A percentile compares a stretch with the other conserved stretches of the same genome.
These are phyloP conservation scores for Thalpophila matura DNA, from an alignment of 2,888 invertebrate species.

Conservation along the genomic window DNA sequence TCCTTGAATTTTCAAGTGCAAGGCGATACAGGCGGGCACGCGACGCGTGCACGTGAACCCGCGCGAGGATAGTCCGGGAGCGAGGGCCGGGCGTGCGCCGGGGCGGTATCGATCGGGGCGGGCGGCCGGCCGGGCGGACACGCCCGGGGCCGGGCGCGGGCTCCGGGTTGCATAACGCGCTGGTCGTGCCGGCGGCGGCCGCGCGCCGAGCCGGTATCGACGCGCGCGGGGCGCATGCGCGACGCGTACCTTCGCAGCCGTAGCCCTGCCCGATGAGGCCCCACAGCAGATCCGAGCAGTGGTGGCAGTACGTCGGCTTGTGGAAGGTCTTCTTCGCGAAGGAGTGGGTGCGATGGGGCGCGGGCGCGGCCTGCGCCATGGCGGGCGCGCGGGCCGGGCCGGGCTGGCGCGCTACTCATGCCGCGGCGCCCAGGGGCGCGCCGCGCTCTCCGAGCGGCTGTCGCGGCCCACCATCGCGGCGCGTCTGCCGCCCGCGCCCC, in stretches of 20 bases:
- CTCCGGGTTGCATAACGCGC: constrained; percentile 80
- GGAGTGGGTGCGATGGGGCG: constrained; percentile 95
- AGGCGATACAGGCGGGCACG: constrained; percentile 63
- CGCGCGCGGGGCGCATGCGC: constrained; percentile 87
- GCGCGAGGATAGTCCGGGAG: constrained; percentile 41
- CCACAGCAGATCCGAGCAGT: constrained; percentile 99
- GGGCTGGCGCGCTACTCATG: constrained; percentile 89
- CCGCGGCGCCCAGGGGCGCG: constrained; percentile 91
- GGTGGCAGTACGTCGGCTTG: constrained; percentile 99
- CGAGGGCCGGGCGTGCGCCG: constrained; percentile 49
- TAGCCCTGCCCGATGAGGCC: constrained; percentile 99
- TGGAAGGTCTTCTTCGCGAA: constrained; percentile 99
- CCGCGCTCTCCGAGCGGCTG: constrained; percentile 91
- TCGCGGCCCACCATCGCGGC: constrained; percentile 91
- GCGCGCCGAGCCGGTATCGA: constrained; percentile 84
- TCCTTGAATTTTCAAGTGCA: constrained; percentile 76
- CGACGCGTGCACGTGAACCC: constrained; percentile 59
- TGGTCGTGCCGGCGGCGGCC: constrained; percentile 81
- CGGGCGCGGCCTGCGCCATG: constrained; percentile 91
- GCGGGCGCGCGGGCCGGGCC: constrained; percentile 90
- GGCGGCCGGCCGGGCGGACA: constrained; percentile 69
- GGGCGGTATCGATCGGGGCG: constrained; percentile 54
- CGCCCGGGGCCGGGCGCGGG: constrained; percentile 87
- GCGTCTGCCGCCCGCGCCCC: constrained; percentile 87
- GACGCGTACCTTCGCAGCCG: constrained; percentile 98